These are phyloP conservation scores for Podarcis muralis DNA, from an alignment of 2,113 vertebrate species.

Conservation along the genomic window DNA sequence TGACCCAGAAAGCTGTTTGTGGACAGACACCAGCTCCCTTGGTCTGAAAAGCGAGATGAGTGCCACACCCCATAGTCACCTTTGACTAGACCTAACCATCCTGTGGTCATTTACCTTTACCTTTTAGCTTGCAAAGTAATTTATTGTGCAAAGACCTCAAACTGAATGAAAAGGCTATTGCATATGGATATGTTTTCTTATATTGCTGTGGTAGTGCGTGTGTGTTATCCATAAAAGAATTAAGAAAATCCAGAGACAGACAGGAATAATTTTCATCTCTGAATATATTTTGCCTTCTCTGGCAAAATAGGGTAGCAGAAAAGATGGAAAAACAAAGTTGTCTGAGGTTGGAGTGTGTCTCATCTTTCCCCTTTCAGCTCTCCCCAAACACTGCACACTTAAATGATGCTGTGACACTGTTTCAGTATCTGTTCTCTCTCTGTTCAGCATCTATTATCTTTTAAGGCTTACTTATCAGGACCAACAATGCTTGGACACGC, in stretches of 20 bases:
- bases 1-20: no score
- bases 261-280: neutral
- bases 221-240: neutral
- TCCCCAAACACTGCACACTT: fast-evolving
- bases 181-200: neutral
- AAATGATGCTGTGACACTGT: neutral
- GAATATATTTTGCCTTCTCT: neutral
- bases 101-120: no score
- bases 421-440: constrained; percentile 31
- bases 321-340: neutral
- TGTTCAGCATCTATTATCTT: constrained; percentile 38
- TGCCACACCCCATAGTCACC: no score
- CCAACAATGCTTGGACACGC: constrained; percentile 41
- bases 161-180: neutral
- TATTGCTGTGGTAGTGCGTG: neutral
- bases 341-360: neutral
- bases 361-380: neutral
- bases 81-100: no score
- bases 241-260: no score
- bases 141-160: no score
- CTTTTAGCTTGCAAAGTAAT: no score
- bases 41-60: no score
- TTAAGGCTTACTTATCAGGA: constrained; percentile 54
- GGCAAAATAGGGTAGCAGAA: neutral
- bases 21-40: no score